Percentiles rank a stretch among this genome's conserved stretches.
These are phyloP conservation scores for Dromaius novaehollandiae DNA, from an alignment of 2,113 vertebrate species.

Conservation along the genomic window DNA sequence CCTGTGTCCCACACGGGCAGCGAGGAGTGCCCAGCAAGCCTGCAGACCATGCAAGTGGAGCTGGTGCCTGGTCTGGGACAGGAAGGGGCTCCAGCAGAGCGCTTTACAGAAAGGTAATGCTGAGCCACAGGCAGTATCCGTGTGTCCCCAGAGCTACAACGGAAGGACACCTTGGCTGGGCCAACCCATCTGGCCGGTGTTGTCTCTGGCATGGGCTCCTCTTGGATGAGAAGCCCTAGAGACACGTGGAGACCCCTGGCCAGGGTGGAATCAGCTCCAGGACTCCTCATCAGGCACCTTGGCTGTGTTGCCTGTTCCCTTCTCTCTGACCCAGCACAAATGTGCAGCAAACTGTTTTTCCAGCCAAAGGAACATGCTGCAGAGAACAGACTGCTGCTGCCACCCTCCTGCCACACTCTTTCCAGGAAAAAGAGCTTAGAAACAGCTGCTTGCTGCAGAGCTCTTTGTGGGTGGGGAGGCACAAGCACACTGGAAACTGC, in stretches of 20 bases:
- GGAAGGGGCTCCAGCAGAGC: accelerated
- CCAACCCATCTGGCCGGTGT: not conserved
- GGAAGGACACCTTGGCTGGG: not conserved
- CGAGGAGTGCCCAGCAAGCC: not conserved
- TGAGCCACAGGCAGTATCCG: too few relatives aligned
- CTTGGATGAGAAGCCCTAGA: accelerated
- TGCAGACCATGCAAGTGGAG: not conserved
- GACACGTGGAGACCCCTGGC: not conserved
- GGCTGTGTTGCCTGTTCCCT: accelerated
- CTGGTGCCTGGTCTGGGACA: not conserved
- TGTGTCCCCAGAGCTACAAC: not conserved
- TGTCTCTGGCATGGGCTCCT: not conserved
- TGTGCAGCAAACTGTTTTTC: not conserved
- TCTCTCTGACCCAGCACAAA: not conserved
- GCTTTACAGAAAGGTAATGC: not conserved
- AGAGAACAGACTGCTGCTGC: not conserved
- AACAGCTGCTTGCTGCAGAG: not conserved
- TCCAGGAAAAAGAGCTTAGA: not conserved
- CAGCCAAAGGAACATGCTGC: not conserved
- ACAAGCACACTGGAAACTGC: not conserved
- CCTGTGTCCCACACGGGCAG: accelerated
- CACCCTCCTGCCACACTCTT: not conserved
- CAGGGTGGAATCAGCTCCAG: not conserved
- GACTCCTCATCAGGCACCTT: accelerated
- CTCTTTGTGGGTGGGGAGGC: not conserved